phyloP scores from a whole-genome alignment of 2,113 vertebrate genomes.

The Henicopernis longicauda region DNA sequence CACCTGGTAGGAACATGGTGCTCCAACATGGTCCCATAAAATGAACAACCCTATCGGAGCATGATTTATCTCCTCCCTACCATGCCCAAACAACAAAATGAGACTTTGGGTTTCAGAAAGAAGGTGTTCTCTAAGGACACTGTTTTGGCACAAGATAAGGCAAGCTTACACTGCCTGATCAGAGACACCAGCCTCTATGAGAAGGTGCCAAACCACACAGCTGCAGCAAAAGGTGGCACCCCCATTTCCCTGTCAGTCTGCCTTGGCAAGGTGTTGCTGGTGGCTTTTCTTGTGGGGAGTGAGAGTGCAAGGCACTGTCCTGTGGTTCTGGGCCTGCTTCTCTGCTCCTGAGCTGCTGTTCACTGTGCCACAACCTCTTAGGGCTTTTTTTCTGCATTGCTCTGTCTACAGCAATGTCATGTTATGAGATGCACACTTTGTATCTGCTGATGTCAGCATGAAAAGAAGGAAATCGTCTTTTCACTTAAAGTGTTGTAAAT shows the following conservation, averaged over 20 bases:
- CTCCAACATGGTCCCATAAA: background rate
- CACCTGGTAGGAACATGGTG: background rate
- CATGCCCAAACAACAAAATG: background rate
- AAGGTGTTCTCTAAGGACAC: background rate
- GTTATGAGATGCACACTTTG: slow-evolving; percentile 4
- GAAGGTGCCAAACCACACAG: background rate
- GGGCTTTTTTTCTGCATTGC: background rate
- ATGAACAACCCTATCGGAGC: background rate
- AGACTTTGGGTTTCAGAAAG: background rate
- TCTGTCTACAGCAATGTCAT: background rate
- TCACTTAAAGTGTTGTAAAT: slow-evolving; percentile 69
- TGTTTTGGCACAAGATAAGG: background rate
- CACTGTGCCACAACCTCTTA: background rate
- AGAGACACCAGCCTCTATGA: background rate
- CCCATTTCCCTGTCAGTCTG: background rate
- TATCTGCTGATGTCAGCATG: slow-evolving; percentile 68
- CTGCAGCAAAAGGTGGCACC: background rate
- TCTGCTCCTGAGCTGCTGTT: background rate
- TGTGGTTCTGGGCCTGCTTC: background rate
- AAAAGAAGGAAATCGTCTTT: slow-evolving; percentile 61
- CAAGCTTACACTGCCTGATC: background rate
- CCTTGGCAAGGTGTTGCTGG: background rate
- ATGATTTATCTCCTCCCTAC: background rate
- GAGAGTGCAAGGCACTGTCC: background rate
- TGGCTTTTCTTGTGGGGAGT: background rate